Base-by-base conservation (phyloP, 1,140 invertebrate species). In the Phocides pigmalion region DNA sequence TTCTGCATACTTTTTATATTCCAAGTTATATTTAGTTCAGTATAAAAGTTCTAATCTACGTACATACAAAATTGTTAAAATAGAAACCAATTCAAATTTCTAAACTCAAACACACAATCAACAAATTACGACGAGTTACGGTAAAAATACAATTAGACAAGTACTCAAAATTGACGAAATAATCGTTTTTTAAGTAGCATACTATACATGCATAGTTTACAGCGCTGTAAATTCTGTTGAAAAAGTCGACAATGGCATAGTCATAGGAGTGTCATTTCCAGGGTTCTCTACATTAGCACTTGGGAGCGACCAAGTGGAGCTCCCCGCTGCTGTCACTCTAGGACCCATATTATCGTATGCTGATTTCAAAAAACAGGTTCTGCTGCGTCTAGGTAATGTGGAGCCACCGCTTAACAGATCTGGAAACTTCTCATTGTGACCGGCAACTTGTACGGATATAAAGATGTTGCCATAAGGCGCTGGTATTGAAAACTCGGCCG, bases 271-370 rank as follows among this genome's bases (percentile, higher is more conserved):
- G 42, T 76, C 80, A 51, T 77, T 77, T 28, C 58, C 71, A n/a
- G 35, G 50, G 62, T 67, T 80, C 42, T 84, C 79, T 54, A 46
- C 74, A 62, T 87, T 87, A 16, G 92, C 92, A 80, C 95, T 95
- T 42, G 95, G 95, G 62, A 97, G 88, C 11, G 96, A 97, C 66
- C 97, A 94, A 3, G 95, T 96, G 14, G 96, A 97, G 76, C 94
- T 94, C 71, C 97, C 97, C 67, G 95, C 95, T 8, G 96, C 97
- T 1, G 97, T 98, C 8, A 97, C 96, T 68, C 97, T 93, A 37
- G 96, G 95, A 0, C 97, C 97, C 94, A 97, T 96, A 85, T 97
- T 97, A 87, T 98, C 97, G 81, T 97, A 97, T 14, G 94, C 93
- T 22, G 95, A 93, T 20, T 91, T 88, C 12, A 88, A 70, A 68